Evolutionary conservation across 2,113 vertebrate genomes (phyloP).

Genomic region (Brachyistius frenatus): DNA sequence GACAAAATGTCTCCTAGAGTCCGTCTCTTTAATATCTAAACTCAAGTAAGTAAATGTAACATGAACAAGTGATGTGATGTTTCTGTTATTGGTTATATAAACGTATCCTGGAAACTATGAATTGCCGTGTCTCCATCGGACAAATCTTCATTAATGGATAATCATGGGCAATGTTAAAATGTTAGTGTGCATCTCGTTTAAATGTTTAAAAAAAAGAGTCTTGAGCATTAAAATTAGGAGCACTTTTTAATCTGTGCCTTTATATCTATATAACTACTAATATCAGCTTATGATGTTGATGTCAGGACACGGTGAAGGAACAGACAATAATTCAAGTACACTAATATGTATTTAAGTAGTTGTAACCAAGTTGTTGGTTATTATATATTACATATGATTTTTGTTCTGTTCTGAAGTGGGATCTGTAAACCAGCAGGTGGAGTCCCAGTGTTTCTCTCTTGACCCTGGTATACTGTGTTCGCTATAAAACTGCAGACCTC

Average conservation of each 20-base stretch:
- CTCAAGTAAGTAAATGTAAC: neutral
- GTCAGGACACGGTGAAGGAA: neutral
- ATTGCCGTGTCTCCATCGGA: neutral
- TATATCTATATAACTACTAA: constrained; percentile 19
- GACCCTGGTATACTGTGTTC: neutral
- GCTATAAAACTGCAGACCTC: neutral
- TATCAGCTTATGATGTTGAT: constrained; percentile 14
- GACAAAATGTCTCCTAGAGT: constrained; percentile 2
- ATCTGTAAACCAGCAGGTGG: neutral
- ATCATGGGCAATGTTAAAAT: constrained; percentile 4
- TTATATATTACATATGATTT: too few species aligned
- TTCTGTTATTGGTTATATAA: neutral
- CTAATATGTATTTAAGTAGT: constrained; percentile 28
- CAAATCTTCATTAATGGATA: neutral
- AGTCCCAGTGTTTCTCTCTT: neutral
- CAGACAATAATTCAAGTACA: neutral
- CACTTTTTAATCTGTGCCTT: constrained; percentile 9
- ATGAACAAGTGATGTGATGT: neutral
- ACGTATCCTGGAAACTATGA: neutral
- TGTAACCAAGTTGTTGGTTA: too few species aligned
- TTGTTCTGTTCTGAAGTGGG: too few species aligned
- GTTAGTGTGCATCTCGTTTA: neutral
- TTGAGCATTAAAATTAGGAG: neutral
- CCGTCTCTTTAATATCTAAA: constrained; percentile 4
- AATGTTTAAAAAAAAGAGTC: neutral